Base-by-base conservation (phyloP, 1,140 invertebrate species). In the Drosophila paulistorum region DNA sequence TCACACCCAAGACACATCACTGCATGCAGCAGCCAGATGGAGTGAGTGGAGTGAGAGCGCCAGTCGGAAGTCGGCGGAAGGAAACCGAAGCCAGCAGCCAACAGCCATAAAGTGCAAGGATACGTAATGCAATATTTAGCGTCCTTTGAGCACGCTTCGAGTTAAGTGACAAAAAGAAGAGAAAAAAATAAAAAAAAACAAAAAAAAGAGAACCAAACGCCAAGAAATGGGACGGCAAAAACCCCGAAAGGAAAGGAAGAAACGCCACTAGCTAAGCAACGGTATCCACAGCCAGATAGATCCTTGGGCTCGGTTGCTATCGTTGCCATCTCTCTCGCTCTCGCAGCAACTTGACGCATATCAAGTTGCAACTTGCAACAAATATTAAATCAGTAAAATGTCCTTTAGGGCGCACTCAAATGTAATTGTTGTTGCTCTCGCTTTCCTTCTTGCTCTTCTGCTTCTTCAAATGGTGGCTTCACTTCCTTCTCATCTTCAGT, bases 331-430 rank as follows among this genome's bases (percentile, higher is more conserved):
- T 39, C 37, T 70, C 17, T 30, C 30, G 37, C 51, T 37, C 20
- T 48, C 2, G 26, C 17, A n/a, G 83, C 83, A 86, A 68, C 80
- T 58, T 77, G 65, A 77, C 76, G 77, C 83, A 80, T 87, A 87
- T 87, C 83, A 87, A 89, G 77, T 87, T 87, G 78, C 83, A 87
- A 84, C 84, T 86, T 89, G 83, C 83, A 79, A 86, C 84, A 87
- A 87, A 87, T 89, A 87, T 87, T 87, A 87, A 87, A 87, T 87
- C 83, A 87, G 80, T 87, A 87, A 87, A 87, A 87, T 89, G 80
- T 87, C 83, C 83, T 84, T 89, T 77, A 80, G 83, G 83, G 83
- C 80, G 70, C 80, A 87, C 83, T 89, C 70, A 89, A 89, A 89
- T 84, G 74, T 83, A 89, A 87, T 87, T 87, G 84, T 87, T 87